A percentile compares a stretch with the other conserved stretches of the same genome.
Conservation (phyloP, 2,113 vertebrate genomes). For the Microtus ochrogaster region DNA sequence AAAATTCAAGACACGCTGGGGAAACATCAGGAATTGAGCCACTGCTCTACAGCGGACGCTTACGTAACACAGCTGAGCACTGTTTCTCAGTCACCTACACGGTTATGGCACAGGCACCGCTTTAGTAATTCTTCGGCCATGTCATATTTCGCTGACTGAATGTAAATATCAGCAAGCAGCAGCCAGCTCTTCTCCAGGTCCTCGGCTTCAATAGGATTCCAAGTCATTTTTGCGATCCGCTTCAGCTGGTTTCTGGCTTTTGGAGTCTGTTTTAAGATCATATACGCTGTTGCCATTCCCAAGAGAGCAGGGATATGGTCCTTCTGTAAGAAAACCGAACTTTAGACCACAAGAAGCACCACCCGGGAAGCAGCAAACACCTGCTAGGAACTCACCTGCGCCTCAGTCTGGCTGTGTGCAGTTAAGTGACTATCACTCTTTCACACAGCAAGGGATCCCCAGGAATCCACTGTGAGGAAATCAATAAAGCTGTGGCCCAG, state of each 20-base stretch:
- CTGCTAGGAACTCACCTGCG: neutral
- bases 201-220: slow-evolving; percentile 96
- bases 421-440: neutral
- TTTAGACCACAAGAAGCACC: slow-evolving; percentile 11
- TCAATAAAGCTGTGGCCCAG: neutral
- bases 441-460: neutral
- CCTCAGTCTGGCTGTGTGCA: neutral
- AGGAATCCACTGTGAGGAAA: neutral
- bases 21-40: slow-evolving; percentile 37
- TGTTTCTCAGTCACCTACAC: slow-evolving; percentile 85
- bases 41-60: neutral
- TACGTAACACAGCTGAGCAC: neutral
- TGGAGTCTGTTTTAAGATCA: slow-evolving; percentile 98
- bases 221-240: slow-evolving; percentile 96
- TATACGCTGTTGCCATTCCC: slow-evolving; percentile 97
- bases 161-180: slow-evolving; percentile 97
- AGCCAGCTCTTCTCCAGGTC: slow-evolving; percentile 99
- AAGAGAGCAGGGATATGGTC: slow-evolving; percentile 96
- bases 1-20: slow-evolving; percentile 1
- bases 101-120: slow-evolving; percentile 94
- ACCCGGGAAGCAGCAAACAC: neutral
- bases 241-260: slow-evolving; percentile 97
- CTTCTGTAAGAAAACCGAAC: slow-evolving; percentile 88
- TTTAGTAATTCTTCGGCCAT: slow-evolving; percentile 95
- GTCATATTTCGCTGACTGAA: slow-evolving; percentile 97